A percentile compares a stretch with the other conserved stretches of the same genome.
These are phyloP conservation scores for Athalia rosae DNA, from an alignment of 2,888 invertebrate species.

Conservation along the genomic window DNA sequence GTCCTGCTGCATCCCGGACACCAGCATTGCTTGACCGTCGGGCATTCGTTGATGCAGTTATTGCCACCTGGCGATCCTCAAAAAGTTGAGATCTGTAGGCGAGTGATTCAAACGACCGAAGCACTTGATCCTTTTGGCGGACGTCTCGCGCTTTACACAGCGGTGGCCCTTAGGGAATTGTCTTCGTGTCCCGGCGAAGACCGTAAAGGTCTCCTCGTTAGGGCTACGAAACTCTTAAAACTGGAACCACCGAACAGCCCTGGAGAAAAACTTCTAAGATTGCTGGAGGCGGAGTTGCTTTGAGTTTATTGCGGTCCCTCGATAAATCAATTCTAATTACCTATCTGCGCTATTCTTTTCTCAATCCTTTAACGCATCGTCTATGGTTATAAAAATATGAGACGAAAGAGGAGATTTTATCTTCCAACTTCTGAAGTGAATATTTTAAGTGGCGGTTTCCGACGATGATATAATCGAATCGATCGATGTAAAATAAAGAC, in stretches of 20 bases:
- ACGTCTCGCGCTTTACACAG: slow-evolving; percentile 84
- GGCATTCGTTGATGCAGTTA: slow-evolving; percentile 88
- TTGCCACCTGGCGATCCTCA: slow-evolving; percentile 78
- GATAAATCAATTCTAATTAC: slow-evolving; percentile 36
- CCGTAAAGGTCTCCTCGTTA: slow-evolving; percentile 58
- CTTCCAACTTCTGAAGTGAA: too few species aligned
- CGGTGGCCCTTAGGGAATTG: slow-evolving; percentile 86
- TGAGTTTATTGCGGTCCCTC: slow-evolving; percentile 35
- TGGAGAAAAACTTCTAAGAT: slow-evolving; percentile 66
- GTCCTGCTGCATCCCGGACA: slow-evolving; percentile 86
- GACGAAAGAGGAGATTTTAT: too few species aligned
- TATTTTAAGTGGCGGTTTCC: too few species aligned
- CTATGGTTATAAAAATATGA: not conserved
- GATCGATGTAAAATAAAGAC: too few species aligned
- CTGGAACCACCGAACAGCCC: slow-evolving; percentile 69
- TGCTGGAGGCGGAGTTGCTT: slow-evolving; percentile 57
- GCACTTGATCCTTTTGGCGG: slow-evolving; percentile 84
- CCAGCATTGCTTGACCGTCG: slow-evolving; percentile 87
- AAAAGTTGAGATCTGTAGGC: slow-evolving; percentile 81
- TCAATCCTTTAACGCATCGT: not conserved
- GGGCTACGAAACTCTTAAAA: slow-evolving; percentile 66
- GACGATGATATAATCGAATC: too few species aligned
- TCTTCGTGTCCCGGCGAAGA: slow-evolving; percentile 65
- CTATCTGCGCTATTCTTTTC: slow-evolving; percentile 6
- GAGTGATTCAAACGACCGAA: slow-evolving; percentile 79